These are phyloP conservation scores for Apotomis turbidana DNA, from an alignment of 2,888 invertebrate species.

Conservation along the genomic window DNA sequence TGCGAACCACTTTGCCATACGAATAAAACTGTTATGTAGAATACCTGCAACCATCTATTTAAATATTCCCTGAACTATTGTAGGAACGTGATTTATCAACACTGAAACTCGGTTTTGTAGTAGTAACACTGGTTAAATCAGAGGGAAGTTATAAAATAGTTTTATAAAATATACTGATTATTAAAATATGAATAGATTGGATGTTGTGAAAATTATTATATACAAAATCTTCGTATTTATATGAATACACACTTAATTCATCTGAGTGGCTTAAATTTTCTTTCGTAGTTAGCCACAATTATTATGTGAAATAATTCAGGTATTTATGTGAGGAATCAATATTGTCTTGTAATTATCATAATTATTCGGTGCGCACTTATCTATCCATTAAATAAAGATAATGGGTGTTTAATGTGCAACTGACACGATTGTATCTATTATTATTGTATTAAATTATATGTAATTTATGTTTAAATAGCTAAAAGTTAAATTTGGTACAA, in stretches of 20 bases:
- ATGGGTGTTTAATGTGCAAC: conserved; percentile 15
- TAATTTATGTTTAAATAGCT: conserved; percentile 51
- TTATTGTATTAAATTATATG: conserved; percentile 39
- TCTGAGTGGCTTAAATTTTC: not conserved
- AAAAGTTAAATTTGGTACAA: conserved; percentile 48
- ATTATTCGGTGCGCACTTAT: conserved; percentile 9
- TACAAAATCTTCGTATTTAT: conserved; percentile 18
- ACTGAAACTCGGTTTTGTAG: conserved; percentile 28
- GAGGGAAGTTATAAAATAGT: conserved; percentile 6
- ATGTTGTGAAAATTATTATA: conserved; percentile 35
- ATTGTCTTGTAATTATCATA: not conserved
- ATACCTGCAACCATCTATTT: conserved; percentile 10
- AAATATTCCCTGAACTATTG: conserved; percentile 12
- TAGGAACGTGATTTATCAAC: conserved; percentile 15
- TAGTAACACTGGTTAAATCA: conserved; percentile 4
- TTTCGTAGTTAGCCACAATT: not conserved
- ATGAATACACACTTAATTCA: conserved; percentile 2
- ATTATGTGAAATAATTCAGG: conserved; percentile 9
- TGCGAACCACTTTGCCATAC: conserved; percentile 53
- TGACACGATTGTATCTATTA: conserved; percentile 18
- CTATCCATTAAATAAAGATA: conserved; percentile 3
- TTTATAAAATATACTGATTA: conserved; percentile 32
- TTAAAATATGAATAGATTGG: conserved; percentile 24
- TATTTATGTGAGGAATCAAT: conserved; percentile 13
- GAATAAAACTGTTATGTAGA: conserved; percentile 19